phyloP scores from a whole-genome alignment of 2,113 vertebrate species.

The Panthera leo region DNA sequence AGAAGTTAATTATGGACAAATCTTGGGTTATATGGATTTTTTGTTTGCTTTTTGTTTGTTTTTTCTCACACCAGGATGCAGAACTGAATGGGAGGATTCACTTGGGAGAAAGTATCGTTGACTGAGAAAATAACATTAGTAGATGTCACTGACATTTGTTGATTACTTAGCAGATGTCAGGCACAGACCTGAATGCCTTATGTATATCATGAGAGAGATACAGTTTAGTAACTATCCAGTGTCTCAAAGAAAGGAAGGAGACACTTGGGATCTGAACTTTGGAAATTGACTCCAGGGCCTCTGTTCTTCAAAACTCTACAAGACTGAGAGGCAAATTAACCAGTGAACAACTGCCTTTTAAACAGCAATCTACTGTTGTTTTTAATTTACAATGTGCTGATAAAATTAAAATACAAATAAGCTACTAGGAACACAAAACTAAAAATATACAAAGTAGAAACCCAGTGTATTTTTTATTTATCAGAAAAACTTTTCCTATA shows the following conservation, averaged over 20 bases:
- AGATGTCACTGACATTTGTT: constrained; percentile 72
- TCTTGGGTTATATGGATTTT: background rate
- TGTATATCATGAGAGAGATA: constrained; percentile 37
- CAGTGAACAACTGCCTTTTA: background rate
- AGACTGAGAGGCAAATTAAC: background rate
- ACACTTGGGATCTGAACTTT: constrained; percentile 47
- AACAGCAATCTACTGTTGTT: background rate
- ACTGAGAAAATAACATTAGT: constrained; percentile 49
- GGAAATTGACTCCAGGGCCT: constrained; percentile 29
- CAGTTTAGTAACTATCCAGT: constrained; percentile 56
- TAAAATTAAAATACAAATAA: background rate
- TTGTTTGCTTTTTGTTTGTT: background rate
- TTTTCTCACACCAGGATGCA: background rate
- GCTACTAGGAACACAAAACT: background rate
- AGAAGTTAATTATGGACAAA: background rate
- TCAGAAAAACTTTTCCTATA: background rate
- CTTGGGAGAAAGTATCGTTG: background rate
- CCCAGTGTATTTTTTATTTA: background rate
- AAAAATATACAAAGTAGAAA: background rate
- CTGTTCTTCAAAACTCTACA: background rate
- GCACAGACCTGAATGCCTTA: constrained; percentile 59
- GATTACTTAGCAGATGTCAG: constrained; percentile 61
- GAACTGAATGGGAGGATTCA: background rate
- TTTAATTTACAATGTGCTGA: background rate
- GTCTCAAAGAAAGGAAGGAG: constrained; percentile 20